Evolutionary conservation across 2,888 invertebrate genomes (phyloP), one percentile per base, ranked within the genome.

Genomic region (Uropetala carovei): DNA sequence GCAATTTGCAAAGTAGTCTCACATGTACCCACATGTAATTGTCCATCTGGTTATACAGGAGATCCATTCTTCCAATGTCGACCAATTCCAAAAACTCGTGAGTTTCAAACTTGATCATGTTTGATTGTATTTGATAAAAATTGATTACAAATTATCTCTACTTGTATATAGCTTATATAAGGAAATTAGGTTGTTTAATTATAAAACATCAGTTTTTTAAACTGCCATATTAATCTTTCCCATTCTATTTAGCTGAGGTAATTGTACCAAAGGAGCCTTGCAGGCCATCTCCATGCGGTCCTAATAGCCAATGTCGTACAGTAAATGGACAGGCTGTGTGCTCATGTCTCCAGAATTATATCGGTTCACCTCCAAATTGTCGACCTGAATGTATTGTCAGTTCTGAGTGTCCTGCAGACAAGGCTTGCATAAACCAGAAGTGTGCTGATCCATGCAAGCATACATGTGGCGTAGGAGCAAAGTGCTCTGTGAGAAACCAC

Each of bases 381-480:
- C 96, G 98, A 93, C 98, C 98, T 10, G 98, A 98, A 94, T 98
- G 98, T 94, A 96, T 98, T 13, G 97, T 98, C n/a, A 98, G 97
- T 94, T 97, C 97, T 2, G 98, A 98, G 95, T 99, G 98, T 95
- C 96, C 97, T 43, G 94, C 96, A 59, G 97, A 98, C 93, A 97
- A 97, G 93, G 98, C 98, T 27, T 99, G 99, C 94, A 96, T 98
- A 68, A 98, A 98, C 94, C 97, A 97, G 94, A 97, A 97, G 95
- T 99, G 99, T 94, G 96, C 97, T 14, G 98, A 98, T 95, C 98
- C 98, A 75, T 98, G 98, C 94, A 97, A 97, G 18, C 97, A 98
- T 93, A 98, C 98, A 0, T 98, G 98, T 94, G 98, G 98, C n/a
- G 95, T 97, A 92, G 97, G 97, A 94, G 98, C 98, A 2, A 97